These are phyloP conservation scores for Phragmatobia fuliginosa DNA, from an alignment of 2,888 invertebrate species.

Conservation along the genomic window DNA sequence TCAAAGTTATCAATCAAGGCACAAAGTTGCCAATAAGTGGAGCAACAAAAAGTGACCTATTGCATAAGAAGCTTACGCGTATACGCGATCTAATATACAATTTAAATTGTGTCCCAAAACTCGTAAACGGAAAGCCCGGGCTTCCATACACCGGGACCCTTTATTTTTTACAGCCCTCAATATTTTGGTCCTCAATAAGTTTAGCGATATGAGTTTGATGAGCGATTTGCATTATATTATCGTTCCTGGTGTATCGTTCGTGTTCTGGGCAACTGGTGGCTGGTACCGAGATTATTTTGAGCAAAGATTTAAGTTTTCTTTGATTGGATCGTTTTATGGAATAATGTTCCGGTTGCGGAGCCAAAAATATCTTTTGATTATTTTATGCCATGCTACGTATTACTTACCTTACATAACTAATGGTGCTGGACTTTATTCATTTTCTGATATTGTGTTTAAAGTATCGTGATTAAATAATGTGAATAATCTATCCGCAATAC, in stretches of 20 bases:
- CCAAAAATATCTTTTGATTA: too few relatives aligned
- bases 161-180: slow-evolving; percentile 70
- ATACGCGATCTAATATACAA: slow-evolving; percentile 72
- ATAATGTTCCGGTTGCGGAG: background rate
- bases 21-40: background rate
- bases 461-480: background rate
- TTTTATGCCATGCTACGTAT: background rate
- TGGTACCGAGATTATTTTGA: background rate
- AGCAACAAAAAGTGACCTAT: slow-evolving; percentile 9
- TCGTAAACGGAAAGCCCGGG: slow-evolving; percentile 62
- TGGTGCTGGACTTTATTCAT: background rate
- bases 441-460: background rate
- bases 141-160: slow-evolving; percentile 58
- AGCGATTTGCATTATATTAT: slow-evolving; percentile 57
- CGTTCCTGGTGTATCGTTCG: slow-evolving; percentile 8
- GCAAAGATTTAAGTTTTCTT: background rate
- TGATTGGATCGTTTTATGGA: background rate
- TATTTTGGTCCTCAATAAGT: slow-evolving; percentile 61
- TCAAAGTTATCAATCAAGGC: background rate
- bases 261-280: slow-evolving; percentile 15
- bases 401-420: background rate
- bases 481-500: background rate
- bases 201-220: slow-evolving; percentile 59
- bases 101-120: slow-evolving; percentile 75
- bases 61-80: slow-evolving; percentile 39